Percentiles rank a stretch among this genome's conserved stretches.
These are phyloP conservation scores for Danio albolineatus DNA, from an alignment of 2,797 vertebrate genomes.

Conservation along the genomic window DNA sequence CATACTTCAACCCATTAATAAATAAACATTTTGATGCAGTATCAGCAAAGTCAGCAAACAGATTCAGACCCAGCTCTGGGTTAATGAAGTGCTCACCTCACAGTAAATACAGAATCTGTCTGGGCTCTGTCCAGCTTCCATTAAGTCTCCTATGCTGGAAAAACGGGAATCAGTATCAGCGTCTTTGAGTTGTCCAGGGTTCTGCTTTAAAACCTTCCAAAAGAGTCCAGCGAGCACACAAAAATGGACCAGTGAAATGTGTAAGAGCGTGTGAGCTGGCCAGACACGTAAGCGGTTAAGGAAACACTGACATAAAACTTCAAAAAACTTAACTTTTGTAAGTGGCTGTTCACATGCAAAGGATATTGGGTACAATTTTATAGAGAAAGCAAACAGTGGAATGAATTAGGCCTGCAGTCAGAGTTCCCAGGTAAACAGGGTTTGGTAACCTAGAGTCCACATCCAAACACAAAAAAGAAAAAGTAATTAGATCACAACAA, in stretches of 20 bases:
- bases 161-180: conserved; percentile 73
- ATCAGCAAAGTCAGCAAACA: background rate
- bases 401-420: conserved; percentile 80
- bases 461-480: background rate
- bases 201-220: conserved; percentile 78
- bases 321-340: background rate
- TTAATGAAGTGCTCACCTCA: conserved; percentile 74
- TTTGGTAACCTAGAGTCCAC: conserved; percentile 75
- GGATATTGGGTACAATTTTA: conserved; percentile 84
- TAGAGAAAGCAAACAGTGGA: conserved; percentile 80
- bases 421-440: conserved; percentile 81
- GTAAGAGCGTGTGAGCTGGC: conserved; percentile 72
- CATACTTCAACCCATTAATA: no score
- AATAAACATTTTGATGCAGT: no score
- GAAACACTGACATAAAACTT: conserved; percentile 39
- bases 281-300: conserved; percentile 78
- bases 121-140: conserved; percentile 76
- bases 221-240: conserved; percentile 75
- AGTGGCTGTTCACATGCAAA: conserved; percentile 56
- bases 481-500: no score
- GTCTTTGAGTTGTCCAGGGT: conserved; percentile 74
- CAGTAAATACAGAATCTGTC: conserved; percentile 82
- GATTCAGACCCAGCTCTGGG: background rate
- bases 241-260: conserved; percentile 76
- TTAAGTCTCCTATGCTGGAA: conserved; percentile 77